Evolutionary conservation across 37 sponge, comb jelly and placozoan genomes (phyloP).

Genomic region (Cliona cf. orientalis): DNA sequence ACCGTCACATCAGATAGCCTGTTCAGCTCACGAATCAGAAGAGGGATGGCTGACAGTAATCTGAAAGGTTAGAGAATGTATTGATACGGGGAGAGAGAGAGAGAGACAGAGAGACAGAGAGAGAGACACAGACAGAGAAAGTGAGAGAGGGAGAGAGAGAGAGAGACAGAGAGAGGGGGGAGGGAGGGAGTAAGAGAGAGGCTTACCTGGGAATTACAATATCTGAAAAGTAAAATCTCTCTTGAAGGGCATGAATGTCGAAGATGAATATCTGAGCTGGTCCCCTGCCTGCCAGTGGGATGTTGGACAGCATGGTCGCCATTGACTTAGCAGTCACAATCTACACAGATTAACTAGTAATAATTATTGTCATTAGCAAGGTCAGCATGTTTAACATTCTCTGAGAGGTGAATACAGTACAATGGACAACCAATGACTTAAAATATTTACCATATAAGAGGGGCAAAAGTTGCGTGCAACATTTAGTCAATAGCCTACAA

Average conservation of each 20-base stretch:
- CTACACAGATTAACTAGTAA: background rate
- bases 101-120: too few relatives aligned
- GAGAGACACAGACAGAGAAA: too few relatives aligned
- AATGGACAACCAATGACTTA: too few relatives aligned
- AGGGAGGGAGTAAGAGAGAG: conserved; percentile 69
- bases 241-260: conserved; percentile 94
- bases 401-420: too few relatives aligned
- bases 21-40: conserved; percentile 55
- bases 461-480: too few relatives aligned
- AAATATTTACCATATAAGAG: too few relatives aligned
- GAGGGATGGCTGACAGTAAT: conserved; percentile 81
- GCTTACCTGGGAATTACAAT: conserved; percentile 85
- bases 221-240: conserved; percentile 93
- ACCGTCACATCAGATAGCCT: conserved; percentile 58
- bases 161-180: too few relatives aligned
- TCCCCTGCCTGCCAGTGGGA: conserved; percentile 88
- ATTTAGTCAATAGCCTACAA: too few relatives aligned
- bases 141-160: too few relatives aligned
- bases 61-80: too few relatives aligned
- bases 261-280: conserved; percentile 92
- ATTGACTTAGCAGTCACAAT: conserved; percentile 59
- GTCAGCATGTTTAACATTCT: too few relatives aligned
- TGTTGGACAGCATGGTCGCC: conserved; percentile 82
- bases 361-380: background rate
- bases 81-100: too few relatives aligned